Base-by-base conservation (phyloP, 2,888 invertebrate genomes). In the Iselma pallidipennis region DNA sequence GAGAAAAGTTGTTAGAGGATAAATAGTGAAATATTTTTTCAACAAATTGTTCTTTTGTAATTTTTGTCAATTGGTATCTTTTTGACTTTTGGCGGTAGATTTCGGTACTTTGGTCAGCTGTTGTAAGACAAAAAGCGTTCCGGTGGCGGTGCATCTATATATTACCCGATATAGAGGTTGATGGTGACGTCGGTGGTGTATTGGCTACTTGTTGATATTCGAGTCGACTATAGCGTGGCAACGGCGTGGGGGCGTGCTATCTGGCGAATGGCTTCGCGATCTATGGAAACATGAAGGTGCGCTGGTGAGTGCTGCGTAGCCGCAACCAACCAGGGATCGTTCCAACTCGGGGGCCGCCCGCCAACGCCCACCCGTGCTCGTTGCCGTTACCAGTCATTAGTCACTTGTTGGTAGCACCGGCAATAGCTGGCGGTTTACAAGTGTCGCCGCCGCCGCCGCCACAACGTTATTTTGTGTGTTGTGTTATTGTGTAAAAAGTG, bases 121-220 rank as follows among this genome's bases (percentile, higher is more conserved):
- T 51, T 45, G 51, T 58, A 42, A 31, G 42, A 26, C 37, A 54
- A 55, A 58, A 51, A 57, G 50, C 58, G 58, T 37, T 48, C 55
- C 52, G 52, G 54, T 57, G 55, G 45, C 52, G 56, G 54, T 56
- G 70, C 66, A 60, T 64, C 59, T 64, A 63, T 63, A 63, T 56
- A 66, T 65, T 60, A 63, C 49, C 50, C 55, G 59, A 52, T 57
- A 58, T 56, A 49, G 57, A 64, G 62, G 60, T 66, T 61, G 54
- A 57, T 66, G 68, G 61, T 64, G 64, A 66, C 65, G 70, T 65
- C 65, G 72, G 68, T 76, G 76, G 77, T 78, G 78, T 81, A 81
- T 81, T 80, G 81, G 81, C 82, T 81, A 81, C 82, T 82, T 81
- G 82, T 82, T 82, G 82, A 80, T 80, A 71, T 69, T 62, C 63